Base-by-base conservation (phyloP, 2,797 vertebrate species). In the Anomalospiza imberbis region DNA sequence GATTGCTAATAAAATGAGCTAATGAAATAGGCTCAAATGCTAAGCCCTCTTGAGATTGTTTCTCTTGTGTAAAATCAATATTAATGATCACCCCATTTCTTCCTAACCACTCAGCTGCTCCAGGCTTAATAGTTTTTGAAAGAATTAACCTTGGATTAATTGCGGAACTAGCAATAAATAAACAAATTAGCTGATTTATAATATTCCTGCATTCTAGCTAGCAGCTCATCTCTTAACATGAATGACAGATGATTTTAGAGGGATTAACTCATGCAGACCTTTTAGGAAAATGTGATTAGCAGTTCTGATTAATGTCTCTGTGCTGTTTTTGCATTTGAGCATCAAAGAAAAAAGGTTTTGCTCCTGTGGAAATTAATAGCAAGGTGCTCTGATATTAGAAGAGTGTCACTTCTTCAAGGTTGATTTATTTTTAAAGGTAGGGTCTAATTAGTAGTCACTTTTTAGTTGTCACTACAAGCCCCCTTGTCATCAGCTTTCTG, bases 81-180 rank as follows among this genome's bases (percentile, higher is more conserved):
- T 53, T 89, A 93, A 83, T 63, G 82, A 92, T 92, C 29, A 51
- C 19, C 45, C 66, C 10, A 14, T 66, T 91, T 88, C 73, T 84
- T 89, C 44, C 63, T 72, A 94, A 88, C 66, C 32, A 63, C 54
- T 78, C 79, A 78, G 76, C 62, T 91, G 54, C 62, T 81, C 20
- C 50, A 66, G 70, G 76, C 55, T 84, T 92, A 85, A 91, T 50
- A 81, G 47, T 51, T 92, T 89, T 60, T 38, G 47, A 78, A 89
- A 94, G 40, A 95, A 92, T 94, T 91, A 93, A 89, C 51, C 76
- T 88, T 63, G 19, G 63, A 83, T 92, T 91, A 91, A 88, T 85
- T 86, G 79, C 24, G 44, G 70, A 90, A 68, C 70, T 58, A 86
- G 70, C 62, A 84, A 70, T 75, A 94, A 86, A 51, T 74, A 85